These are phyloP conservation scores for Drosophila peninsularis DNA, from an alignment of 2,888 invertebrate species.

Conservation along the genomic window DNA sequence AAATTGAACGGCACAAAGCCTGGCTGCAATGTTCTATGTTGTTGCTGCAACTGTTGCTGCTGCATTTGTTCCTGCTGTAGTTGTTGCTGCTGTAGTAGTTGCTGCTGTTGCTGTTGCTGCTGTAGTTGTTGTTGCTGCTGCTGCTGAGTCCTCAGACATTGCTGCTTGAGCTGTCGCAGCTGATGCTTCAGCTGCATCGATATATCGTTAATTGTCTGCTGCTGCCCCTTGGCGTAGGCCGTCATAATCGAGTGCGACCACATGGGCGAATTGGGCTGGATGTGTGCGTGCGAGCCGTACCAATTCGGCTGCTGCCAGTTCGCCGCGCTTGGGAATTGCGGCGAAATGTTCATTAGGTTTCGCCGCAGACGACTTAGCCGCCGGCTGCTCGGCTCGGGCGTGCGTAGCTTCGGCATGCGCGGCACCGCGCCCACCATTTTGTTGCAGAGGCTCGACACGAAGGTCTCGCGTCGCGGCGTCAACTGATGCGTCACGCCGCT, in stretches of 20 bases:
- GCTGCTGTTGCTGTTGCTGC: not conserved
- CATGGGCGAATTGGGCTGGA: not conserved
- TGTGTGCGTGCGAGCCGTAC: not conserved
- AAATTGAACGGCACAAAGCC: slow-evolving; percentile 51
- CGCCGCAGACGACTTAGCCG: slow-evolving; percentile 41
- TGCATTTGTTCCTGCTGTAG: slow-evolving; percentile 8
- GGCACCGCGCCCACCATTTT: slow-evolving; percentile 13
- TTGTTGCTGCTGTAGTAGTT: not conserved
- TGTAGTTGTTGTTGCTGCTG: not conserved
- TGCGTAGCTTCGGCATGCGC: slow-evolving; percentile 5
- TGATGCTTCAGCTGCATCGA: slow-evolving; percentile 6
- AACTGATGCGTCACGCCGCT: not conserved
- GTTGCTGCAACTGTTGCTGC: slow-evolving; percentile 9
- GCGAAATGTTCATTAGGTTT: slow-evolving; percentile 27
- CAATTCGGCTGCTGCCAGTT: not conserved
- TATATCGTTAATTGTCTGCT: not conserved
- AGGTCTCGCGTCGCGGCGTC: not conserved
- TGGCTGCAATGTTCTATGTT: not conserved
- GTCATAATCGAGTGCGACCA: slow-evolving; percentile 1
- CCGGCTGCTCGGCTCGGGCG: slow-evolving; percentile 42
- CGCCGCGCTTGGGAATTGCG: not conserved
- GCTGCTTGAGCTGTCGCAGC: slow-evolving; percentile 1
- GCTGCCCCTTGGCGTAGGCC: not conserved
- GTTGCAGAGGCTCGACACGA: not conserved
- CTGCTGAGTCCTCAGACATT: not conserved